phyloP scores from a whole-genome alignment of 2,797 vertebrate species.

The Falco rusticolus region DNA sequence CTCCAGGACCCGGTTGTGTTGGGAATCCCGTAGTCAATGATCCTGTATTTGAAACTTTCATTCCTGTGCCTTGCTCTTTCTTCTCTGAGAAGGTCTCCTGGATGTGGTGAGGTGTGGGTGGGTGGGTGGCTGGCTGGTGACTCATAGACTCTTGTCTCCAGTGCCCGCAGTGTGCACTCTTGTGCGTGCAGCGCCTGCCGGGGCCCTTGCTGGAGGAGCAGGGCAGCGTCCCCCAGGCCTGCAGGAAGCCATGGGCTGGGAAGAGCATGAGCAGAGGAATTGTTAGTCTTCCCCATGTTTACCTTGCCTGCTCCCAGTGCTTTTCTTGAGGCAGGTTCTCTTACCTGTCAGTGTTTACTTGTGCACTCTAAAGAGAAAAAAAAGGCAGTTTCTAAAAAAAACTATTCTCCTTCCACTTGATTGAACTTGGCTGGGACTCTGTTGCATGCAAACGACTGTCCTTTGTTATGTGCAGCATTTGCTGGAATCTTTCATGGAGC shows the following conservation, averaged over 20 bases:
- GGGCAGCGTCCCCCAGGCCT: background rate
- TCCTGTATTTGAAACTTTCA: fast-evolving
- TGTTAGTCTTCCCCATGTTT: fast-evolving
- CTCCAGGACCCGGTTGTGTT: fast-evolving
- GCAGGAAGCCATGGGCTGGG: background rate
- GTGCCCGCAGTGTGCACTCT: fast-evolving
- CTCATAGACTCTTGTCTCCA: fast-evolving
- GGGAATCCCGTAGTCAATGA: fast-evolving
- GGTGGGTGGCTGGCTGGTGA: fast-evolving
- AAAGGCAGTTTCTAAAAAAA: background rate
- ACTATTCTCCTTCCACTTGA: background rate
- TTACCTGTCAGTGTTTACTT: background rate
- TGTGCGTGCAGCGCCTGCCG: background rate
- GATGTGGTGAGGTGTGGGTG: background rate
- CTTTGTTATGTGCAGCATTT: fast-evolving
- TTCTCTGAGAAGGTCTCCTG: background rate
- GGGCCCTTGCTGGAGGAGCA: fast-evolving
- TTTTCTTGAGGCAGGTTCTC: background rate
- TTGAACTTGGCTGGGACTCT: background rate
- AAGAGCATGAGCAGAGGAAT: background rate
- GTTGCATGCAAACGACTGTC: background rate
- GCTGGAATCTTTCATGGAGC: fast-evolving
- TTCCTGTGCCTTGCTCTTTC: background rate
- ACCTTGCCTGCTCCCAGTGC: background rate
- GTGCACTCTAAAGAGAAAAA: fast-evolving